Conservation (phyloP, 1,140 invertebrate species). For the Babylonia areolata region DNA sequence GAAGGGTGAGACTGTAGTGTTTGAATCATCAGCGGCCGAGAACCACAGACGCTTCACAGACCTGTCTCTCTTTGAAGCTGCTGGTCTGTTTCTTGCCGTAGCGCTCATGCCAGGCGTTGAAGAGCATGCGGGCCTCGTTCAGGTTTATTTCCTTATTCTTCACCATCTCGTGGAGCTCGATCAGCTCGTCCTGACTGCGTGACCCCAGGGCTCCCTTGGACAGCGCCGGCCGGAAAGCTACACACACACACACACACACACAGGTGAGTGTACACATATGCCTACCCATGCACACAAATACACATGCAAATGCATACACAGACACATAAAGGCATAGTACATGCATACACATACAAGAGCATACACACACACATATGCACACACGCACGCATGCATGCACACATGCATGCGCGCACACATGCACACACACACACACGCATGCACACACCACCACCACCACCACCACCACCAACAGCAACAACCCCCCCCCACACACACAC, state of each 20-base stretch:
- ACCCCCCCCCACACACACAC: background rate
- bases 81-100: slow-evolving; percentile 41
- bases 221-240: background rate
- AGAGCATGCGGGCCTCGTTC: slow-evolving; percentile 54
- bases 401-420: background rate
- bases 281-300: background rate
- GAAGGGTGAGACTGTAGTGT: no score
- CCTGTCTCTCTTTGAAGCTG: slow-evolving; percentile 56
- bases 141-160: slow-evolving; percentile 51
- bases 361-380: background rate
- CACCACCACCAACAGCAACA: no score
- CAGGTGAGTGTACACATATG: background rate
- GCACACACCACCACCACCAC: no score
- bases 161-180: slow-evolving; percentile 50
- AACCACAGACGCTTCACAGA: no score
- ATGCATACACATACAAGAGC: background rate
- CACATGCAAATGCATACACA: background rate
- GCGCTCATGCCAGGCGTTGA: slow-evolving; percentile 52
- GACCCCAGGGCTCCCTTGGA: slow-evolving; percentile 41
- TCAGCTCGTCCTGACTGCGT: slow-evolving; percentile 50
- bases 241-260: background rate
- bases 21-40: no score
- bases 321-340: background rate
- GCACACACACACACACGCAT: background rate
- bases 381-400: background rate